Evolutionary conservation across 2,888 invertebrate species (phyloP), one percentile per base, ranked within the genome.

Genomic region (Caenorhabditis macrosperma): DNA sequence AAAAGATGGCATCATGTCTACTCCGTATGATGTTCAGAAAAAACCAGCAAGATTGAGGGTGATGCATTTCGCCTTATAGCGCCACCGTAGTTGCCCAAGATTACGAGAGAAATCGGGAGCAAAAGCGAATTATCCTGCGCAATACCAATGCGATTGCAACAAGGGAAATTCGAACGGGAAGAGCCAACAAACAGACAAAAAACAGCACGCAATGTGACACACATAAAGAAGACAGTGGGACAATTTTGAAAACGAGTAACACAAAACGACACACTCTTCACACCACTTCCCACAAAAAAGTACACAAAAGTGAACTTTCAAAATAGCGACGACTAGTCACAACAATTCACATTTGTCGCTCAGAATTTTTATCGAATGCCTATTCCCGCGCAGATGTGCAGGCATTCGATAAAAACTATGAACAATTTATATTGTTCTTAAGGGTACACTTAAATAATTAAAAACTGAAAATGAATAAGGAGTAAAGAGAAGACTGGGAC

Each of bases 1-100:
- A 41, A 35, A 44, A 55, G 30, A 46, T 30, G 48, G 33, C 63
- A 41, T n/a, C 33, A 30, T 46, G 33, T 41, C 41, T 41, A 59
- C 24, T 59, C 28, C 60, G 52, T 20, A 28, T 15, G 12, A 59
- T n/a, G 66, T 67, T 75, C 59, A 66, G n/a, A 54, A 44, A 64
- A 60, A 66, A 78, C 78, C 72, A 72, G 66, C 78, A 78, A 78
- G 78, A 54, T 60, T 68, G 78, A 78, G 78, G 78, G 78, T 78
- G 78, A 78, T 78, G 72, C 78, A 78, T 68, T 35, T 78, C 57
- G 78, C 78, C 78, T 67, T 78, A 78, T 78, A 78, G 78, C 78
- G 78, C 78, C 78, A 78, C 78, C 78, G 78, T 78, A 72, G 48
- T 78, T 74, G 78, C 78, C 41, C 41, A 26, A 15, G 5, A 22